Evolutionary conservation across 2,113 vertebrate species (phyloP).

Genomic region (Cardinalis cardinalis): DNA sequence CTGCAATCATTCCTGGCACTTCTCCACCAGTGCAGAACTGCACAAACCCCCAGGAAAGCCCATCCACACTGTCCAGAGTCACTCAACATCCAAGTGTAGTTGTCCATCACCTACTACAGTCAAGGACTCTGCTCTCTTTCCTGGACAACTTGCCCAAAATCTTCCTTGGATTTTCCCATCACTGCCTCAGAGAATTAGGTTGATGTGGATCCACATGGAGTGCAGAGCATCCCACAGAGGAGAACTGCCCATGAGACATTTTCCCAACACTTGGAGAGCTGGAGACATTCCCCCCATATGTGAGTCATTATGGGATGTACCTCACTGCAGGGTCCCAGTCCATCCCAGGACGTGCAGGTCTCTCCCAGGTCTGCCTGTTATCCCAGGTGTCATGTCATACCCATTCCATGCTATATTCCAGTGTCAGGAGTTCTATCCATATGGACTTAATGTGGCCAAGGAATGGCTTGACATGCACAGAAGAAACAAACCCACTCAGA

Average conservation of each 20-base stretch:
- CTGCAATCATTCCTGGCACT: background rate
- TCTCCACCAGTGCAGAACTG: background rate
- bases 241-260: background rate
- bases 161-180: background rate
- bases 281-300: background rate
- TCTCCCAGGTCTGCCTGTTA: background rate
- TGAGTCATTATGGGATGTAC: background rate
- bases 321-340: background rate
- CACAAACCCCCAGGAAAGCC: background rate
- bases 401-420: background rate
- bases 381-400: background rate
- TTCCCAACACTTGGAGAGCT: background rate
- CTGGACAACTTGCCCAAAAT: background rate
- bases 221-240: background rate
- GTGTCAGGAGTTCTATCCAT: background rate
- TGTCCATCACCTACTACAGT: background rate
- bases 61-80: background rate
- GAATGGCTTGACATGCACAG: background rate
- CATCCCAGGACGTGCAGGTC: background rate
- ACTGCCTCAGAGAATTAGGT: background rate
- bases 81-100: accelerated
- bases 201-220: accelerated
- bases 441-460: background rate
- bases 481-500: background rate
- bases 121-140: background rate